Evolutionary conservation across 2,797 vertebrate species (phyloP), one percentile per base, ranked within the genome.

Genomic region (Megalops cyprinoides): DNA sequence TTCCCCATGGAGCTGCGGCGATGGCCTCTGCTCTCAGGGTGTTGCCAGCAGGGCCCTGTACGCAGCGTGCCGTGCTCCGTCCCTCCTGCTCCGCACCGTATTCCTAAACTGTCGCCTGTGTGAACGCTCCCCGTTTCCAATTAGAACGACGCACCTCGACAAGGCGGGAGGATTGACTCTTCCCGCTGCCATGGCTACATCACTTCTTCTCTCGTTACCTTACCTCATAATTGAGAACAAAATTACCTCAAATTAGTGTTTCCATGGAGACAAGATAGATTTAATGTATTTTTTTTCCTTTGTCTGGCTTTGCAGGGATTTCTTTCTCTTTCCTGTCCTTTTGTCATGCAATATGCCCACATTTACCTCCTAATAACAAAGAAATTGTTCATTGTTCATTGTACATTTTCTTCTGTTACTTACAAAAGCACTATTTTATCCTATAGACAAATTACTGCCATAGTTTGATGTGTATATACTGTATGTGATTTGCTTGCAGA

Each of bases 201-300:
- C 85, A 87, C 86, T 86, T 89, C 82, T 74, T 83, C 83, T 86
- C 85, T 87, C 80, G 86, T 87, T 87, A 81, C 81, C 82, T 88
- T 90, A 88, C n/a, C 90, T 91, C 90, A 88, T 84, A 85, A 87
- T 75, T 80, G 86, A 90, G 90, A 83, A 84, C 82, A 86, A 83
- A 92, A 94, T 91, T 82, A 91, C 88, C 88, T 87, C 83, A 80
- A 92, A 93, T 93, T 92, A 92, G 87, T 78, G 84, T 91, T 91
- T 91, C 90, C 89, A 78, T 79, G 91, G 88, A 90, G 87, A 92
- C 90, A 48, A 46, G 37, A 75, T 28, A 74, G 51, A 84, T 84
- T 88, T 92, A 86, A 89, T 89, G 86, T 80, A 81, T 82, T 86
- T 73, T 81, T 81, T 83, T 81, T 81, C 74, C 84, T 81, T 87